These are phyloP conservation scores for Polydrusus tereticollis DNA, from an alignment of 2,888 invertebrate genomes.

Conservation along the genomic window DNA sequence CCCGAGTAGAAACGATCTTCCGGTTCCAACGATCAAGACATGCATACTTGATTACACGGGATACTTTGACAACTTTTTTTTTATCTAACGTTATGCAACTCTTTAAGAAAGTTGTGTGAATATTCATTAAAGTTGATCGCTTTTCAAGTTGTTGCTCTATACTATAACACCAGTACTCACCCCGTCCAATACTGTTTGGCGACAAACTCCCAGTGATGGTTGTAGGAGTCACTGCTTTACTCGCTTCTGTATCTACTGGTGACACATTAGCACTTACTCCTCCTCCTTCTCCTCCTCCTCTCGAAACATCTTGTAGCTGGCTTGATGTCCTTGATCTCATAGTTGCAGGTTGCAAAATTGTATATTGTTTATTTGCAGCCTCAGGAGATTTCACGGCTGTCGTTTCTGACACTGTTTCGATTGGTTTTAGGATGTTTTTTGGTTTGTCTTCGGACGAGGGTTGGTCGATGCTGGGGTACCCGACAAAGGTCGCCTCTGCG, in stretches of 20 bases:
- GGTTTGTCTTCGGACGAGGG: constrained; percentile 67
- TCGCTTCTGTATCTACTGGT: constrained; percentile 50
- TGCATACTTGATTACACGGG: too few species aligned
- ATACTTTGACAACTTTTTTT: too few species aligned
- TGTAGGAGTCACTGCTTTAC: constrained; percentile 47
- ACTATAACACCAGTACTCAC: constrained; percentile 69
- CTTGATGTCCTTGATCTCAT: constrained; percentile 78
- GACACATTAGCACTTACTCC: constrained; percentile 75
- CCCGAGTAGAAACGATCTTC: too few species aligned
- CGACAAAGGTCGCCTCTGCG: constrained; percentile 82
- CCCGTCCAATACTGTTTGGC: constrained; percentile 83
- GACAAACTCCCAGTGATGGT: constrained; percentile 73
- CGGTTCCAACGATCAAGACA: too few species aligned
- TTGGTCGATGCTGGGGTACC: constrained; percentile 71
- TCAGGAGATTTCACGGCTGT: constrained; percentile 64
- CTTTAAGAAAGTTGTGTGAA: too few species aligned
- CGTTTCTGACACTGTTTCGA: constrained; percentile 56
- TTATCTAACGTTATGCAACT: too few species aligned
- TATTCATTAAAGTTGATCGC: too few species aligned
- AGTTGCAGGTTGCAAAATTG: constrained; percentile 85
- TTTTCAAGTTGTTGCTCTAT: not conserved
- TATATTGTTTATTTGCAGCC: constrained; percentile 83
- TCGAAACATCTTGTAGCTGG: constrained; percentile 80
- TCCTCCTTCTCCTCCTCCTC: constrained; percentile 78
- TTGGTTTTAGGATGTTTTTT: constrained; percentile 67